Percentiles rank a stretch among this genome's conserved stretches.
Evolutionary conservation across 2,888 invertebrate genomes (phyloP).

Genomic region (Oxycera nigricornis): DNA sequence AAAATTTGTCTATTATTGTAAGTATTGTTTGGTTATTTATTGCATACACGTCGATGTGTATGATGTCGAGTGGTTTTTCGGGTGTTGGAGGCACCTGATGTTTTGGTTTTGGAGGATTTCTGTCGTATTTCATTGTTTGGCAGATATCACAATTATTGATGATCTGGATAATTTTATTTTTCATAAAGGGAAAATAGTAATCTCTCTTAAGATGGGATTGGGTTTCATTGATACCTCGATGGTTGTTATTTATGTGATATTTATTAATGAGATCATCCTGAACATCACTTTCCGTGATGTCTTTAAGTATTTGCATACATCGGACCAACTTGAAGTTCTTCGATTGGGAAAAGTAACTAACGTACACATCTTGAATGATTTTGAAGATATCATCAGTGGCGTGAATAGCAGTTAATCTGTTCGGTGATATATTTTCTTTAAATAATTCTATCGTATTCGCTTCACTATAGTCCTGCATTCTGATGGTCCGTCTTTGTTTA

Average conservation of each 20-base stretch:
- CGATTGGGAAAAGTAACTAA: conserved; percentile 12
- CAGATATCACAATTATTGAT: conserved; percentile 42
- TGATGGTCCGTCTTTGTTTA: neutral
- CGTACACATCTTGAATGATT: too few species aligned
- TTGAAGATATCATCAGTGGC: conserved; percentile 45
- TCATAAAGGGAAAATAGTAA: conserved; percentile 40
- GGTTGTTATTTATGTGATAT: conserved; percentile 11
- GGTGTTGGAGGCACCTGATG: too few species aligned
- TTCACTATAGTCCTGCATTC: neutral
- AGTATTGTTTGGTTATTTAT: conserved; percentile 23
- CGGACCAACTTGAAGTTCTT: conserved; percentile 15
- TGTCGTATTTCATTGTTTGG: conserved; percentile 38
- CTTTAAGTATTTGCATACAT: conserved; percentile 5
- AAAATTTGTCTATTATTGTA: conserved; percentile 31
- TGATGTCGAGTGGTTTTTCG: too few species aligned
- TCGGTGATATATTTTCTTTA: neutral
- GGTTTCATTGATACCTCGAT: conserved; percentile 40
- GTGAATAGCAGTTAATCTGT: conserved; percentile 13
- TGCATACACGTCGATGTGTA: too few species aligned
- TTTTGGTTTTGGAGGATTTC: conserved; percentile 43
- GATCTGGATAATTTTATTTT: conserved; percentile 38
- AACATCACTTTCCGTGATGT: neutral
- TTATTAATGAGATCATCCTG: neutral
- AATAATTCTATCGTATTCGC: neutral
- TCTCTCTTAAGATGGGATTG: conserved; percentile 33